Evolutionary conservation across 2,797 vertebrate genomes (phyloP).

Genomic region (Amazona ochrocephala): DNA sequence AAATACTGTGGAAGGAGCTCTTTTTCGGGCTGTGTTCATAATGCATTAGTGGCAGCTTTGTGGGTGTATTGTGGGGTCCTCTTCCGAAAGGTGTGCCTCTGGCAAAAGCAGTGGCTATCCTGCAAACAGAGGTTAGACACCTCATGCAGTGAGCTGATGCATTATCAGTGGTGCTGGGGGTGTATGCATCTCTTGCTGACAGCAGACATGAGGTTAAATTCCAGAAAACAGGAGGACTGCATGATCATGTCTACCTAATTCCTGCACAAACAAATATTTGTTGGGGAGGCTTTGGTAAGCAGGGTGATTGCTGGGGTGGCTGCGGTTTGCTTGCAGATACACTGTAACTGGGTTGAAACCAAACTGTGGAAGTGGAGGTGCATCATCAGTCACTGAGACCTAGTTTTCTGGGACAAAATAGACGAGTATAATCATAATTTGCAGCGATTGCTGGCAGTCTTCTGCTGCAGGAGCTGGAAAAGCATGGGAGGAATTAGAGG

Average conservation of each 20-base stretch:
- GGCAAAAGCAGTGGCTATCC: neutral
- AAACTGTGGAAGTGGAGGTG: neutral
- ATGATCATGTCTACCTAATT: neutral
- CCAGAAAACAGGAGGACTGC: neutral
- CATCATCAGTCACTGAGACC: fast-evolving
- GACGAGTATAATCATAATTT: neutral
- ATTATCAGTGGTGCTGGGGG: fast-evolving
- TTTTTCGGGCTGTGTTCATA: neutral
- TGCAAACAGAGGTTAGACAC: neutral
- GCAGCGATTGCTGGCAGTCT: neutral
- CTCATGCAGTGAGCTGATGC: neutral
- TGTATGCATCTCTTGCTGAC: neutral
- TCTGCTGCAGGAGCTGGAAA: neutral
- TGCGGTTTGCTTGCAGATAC: neutral
- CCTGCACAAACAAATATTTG: neutral
- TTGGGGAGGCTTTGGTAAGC: neutral
- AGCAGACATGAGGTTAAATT: neutral
- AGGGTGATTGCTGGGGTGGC: neutral
- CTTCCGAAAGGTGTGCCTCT: neutral
- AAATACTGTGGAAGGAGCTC: neutral
- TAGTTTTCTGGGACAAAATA: neutral
- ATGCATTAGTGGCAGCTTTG: neutral
- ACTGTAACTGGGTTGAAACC: neutral
- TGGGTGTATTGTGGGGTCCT: fast-evolving
- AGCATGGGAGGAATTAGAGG: neutral